phyloP scores from a whole-genome alignment of 2,888 invertebrate species.

The Chaetogeoica ovagalla region DNA sequence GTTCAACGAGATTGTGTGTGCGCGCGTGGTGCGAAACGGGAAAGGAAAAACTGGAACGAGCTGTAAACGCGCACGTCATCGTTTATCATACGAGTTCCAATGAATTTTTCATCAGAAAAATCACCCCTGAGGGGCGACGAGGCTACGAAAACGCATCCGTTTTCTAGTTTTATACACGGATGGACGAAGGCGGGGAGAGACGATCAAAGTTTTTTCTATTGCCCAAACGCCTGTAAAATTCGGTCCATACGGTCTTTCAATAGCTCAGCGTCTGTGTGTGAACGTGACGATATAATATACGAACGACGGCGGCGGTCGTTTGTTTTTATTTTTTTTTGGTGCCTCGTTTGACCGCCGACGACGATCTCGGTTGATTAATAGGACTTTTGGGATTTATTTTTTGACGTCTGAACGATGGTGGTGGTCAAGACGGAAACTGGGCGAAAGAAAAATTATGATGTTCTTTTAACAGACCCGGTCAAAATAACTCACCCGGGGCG shows the following conservation, averaged over 20 bases:
- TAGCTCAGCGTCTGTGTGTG: not conserved
- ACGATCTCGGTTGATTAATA: slow-evolving; percentile 37
- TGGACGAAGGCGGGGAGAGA: not conserved
- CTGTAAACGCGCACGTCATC: not conserved
- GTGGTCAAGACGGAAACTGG: slow-evolving; percentile 3
- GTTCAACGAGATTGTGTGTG: too few species aligned
- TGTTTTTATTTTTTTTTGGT: slow-evolving; percentile 26
- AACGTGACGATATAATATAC: not conserved
- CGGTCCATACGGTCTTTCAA: slow-evolving; percentile 15
- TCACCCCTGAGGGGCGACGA: not conserved
- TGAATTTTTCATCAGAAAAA: slow-evolving; percentile 18
- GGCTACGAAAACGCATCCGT: not conserved
- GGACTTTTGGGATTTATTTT: slow-evolving; percentile 38
- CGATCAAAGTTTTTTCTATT: not conserved
- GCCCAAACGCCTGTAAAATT: slow-evolving; percentile 13
- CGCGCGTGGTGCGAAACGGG: too few species aligned
- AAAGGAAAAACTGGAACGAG: too few species aligned
- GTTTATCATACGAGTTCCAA: slow-evolving; percentile 36
- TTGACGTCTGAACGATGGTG: slow-evolving; percentile 22
- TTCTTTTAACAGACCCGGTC: not conserved
- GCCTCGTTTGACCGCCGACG: not conserved
- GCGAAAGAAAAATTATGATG: slow-evolving; percentile 33
- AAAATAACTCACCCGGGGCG: not conserved
- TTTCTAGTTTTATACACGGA: not conserved
- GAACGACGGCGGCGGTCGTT: not conserved